Conservation (phyloP, 2,888 invertebrate genomes). For the Patella caerulea region DNA sequence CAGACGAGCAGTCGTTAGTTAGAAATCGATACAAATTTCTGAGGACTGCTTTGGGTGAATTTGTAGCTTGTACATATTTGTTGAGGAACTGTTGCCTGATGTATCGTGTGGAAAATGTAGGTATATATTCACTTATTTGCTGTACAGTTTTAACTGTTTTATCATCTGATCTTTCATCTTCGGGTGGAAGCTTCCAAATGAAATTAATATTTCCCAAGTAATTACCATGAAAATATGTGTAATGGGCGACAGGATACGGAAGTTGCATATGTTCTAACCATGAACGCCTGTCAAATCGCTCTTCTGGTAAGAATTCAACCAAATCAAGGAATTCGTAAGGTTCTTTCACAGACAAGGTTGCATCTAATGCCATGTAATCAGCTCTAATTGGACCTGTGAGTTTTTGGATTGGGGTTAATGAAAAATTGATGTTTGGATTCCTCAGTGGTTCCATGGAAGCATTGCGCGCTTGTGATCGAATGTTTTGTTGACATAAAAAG, state of each 20-base stretch:
- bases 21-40: too few relatives aligned
- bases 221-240: slow-evolving; percentile 19
- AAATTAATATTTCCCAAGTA: slow-evolving; percentile 17
- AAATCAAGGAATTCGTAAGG: background rate
- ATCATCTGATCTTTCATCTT: slow-evolving; percentile 11
- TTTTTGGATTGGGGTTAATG: slow-evolving; percentile 5
- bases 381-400: slow-evolving; percentile 1
- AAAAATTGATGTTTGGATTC: slow-evolving; percentile 18
- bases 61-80: too few relatives aligned
- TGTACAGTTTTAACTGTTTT: slow-evolving; percentile 13
- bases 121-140: background rate
- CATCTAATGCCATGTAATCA: slow-evolving; percentile 1
- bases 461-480: background rate
- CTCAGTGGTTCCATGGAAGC: background rate
- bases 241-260: slow-evolving; percentile 8
- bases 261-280: slow-evolving; percentile 6
- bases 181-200: slow-evolving; percentile 12
- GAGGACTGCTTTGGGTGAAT: too few relatives aligned
- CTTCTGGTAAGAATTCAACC: slow-evolving; percentile 7
- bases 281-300: slow-evolving; percentile 6
- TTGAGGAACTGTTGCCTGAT: too few relatives aligned
- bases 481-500: slow-evolving; percentile 2
- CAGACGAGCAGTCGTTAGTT: too few relatives aligned
- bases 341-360: background rate
- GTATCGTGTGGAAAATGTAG: too few relatives aligned